Base-by-base conservation (phyloP, 2,113 vertebrate genomes). In the Hydrochoerus hydrochaeris region DNA sequence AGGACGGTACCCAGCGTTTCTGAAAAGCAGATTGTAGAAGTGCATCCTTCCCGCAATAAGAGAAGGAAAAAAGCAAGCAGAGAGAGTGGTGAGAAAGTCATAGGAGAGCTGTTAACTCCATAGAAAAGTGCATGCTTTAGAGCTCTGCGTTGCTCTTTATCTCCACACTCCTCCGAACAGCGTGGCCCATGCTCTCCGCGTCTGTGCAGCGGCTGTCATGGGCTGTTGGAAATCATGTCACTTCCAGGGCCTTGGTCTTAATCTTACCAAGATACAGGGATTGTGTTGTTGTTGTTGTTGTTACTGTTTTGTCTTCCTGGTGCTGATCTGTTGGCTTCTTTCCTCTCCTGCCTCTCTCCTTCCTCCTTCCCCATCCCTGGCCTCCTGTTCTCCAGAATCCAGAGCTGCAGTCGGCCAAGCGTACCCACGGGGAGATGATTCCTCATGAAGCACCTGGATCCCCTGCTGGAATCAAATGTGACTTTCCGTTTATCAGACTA, bases 371-470 rank as follows among this genome's bases (percentile, higher is more conserved):
- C 11, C 32, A 44, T 24, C 67, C n/a, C 77, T 12, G 9, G 77
- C 94, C 91, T 54, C 85, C 87, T 57, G 98, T 10, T 0, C 94
- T 98, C 88, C 98, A 99, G 98, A 98, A 98, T 98, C 98, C 98
- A 97, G 98, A 99, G 98, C 98, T 98, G 98, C 99, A 96, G 97
- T 97, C 35, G 96, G 98, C 98, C 98, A 96, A 99, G 99, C 93
- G 98, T 97, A 98, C 98, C 99, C 98, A 97, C 98, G 98, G 98
- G 99, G 99, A 99, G 99, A 99, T 99, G 99, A 99, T 99, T 99
- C 99, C 99, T 96, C 99, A 99, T 99, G 99, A 99, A 99, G 99
- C 98, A 98, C 98, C 98, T 99, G 99, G 99, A 99, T 99, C 99
- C 98, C 99, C 98, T 98, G 99, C 98, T 98, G 99, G 99, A 99